These are phyloP conservation scores for Aporophyla nigra DNA, from an alignment of 2,888 invertebrate species.

Conservation along the genomic window DNA sequence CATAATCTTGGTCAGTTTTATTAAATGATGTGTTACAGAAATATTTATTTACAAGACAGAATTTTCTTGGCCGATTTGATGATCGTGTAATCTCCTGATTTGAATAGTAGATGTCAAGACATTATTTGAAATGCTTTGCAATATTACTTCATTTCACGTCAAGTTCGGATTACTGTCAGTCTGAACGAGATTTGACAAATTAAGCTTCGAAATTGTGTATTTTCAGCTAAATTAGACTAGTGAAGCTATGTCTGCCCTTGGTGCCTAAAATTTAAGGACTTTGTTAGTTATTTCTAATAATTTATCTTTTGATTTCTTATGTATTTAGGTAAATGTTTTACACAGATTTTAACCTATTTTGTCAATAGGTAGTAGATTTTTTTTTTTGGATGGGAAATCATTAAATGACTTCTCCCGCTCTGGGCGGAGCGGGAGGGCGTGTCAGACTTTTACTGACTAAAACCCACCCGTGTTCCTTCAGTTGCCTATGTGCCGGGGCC, in stretches of 20 bases:
- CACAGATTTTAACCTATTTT: not conserved
- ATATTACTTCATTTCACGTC: constrained; percentile 23
- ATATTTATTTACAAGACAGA: not conserved
- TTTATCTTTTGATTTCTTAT: not conserved
- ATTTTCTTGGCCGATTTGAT: not conserved
- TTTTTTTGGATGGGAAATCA: too few relatives aligned
- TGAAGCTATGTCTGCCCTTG: constrained; percentile 38
- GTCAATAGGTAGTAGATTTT: too few relatives aligned
- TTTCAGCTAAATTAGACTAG: constrained; percentile 32
- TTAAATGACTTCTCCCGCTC: too few relatives aligned
- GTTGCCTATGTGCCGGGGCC: too few relatives aligned
- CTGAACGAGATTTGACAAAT: constrained; percentile 29
- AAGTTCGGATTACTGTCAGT: constrained; percentile 5
- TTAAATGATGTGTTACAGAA: not conserved
- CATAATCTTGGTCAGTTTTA: too few relatives aligned
- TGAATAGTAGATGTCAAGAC: not conserved
- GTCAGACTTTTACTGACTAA: too few relatives aligned
- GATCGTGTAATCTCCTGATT: not conserved
- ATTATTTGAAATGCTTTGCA: constrained; percentile 11
- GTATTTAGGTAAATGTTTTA: not conserved
- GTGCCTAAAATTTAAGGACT: constrained; percentile 20
- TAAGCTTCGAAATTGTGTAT: constrained; percentile 26
- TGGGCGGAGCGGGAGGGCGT: too few relatives aligned
- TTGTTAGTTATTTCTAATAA: constrained; percentile 11
- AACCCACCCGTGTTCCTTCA: too few relatives aligned